These are phyloP conservation scores for Drosophila algonquin DNA, from an alignment of 2,888 invertebrate genomes.

Conservation along the genomic window DNA sequence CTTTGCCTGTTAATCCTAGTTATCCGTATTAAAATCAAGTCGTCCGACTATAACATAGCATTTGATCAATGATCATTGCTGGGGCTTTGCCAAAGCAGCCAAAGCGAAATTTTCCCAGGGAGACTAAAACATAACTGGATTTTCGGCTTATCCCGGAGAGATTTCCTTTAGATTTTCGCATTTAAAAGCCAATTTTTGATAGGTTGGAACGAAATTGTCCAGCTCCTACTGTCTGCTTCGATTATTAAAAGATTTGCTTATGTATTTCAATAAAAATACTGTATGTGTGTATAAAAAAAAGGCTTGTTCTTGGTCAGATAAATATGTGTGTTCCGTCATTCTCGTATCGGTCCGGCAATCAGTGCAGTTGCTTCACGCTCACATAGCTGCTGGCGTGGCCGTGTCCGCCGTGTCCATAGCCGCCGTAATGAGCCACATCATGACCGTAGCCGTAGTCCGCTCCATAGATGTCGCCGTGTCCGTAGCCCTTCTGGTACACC, in stretches of 20 bases:
- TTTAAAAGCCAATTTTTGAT: neutral
- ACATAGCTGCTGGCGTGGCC: constrained; percentile 80
- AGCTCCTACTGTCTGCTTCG: constrained; percentile 2
- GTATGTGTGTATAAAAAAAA: neutral
- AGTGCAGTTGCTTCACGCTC: constrained; percentile 76
- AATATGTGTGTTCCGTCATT: neutral
- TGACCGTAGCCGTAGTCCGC: constrained; percentile 60
- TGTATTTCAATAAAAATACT: constrained; percentile 21
- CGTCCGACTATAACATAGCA: constrained; percentile 9
- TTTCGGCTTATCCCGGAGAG: neutral
- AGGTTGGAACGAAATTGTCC: neutral
- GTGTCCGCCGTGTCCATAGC: constrained; percentile 54
- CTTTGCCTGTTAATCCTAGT: constrained; percentile 44
- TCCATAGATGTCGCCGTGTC: constrained; percentile 58
- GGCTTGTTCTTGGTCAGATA: constrained; percentile 24
- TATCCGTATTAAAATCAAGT: constrained; percentile 40
- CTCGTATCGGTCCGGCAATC: constrained; percentile 14
- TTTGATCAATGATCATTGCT: neutral
- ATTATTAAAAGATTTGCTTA: constrained; percentile 1
- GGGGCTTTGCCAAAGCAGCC: constrained; percentile 3
- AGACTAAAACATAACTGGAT: neutral
- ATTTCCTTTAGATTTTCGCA: neutral
- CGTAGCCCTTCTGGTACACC: constrained; percentile 66
- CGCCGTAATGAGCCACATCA: constrained; percentile 50
- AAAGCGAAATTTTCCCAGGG: constrained; percentile 18